Percentiles rank a stretch among this genome's conserved stretches.
These are phyloP conservation scores for Caloenas nicobarica DNA, from an alignment of 2,113 vertebrate species.

Conservation along the genomic window DNA sequence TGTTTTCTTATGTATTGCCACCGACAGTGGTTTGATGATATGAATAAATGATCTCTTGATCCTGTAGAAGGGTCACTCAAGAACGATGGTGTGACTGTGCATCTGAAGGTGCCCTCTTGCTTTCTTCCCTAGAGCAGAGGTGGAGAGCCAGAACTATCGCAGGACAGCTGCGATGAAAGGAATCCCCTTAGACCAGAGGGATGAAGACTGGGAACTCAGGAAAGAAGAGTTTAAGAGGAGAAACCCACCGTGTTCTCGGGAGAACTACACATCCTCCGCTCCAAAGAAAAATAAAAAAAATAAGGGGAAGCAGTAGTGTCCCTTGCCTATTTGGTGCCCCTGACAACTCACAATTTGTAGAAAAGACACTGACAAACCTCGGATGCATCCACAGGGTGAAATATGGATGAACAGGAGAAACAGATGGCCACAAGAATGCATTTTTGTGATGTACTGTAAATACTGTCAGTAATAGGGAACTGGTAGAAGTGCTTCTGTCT, in stretches of 20 bases:
- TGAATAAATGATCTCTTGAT: accelerated
- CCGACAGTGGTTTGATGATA: background rate
- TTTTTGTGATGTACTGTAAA: background rate
- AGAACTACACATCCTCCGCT: background rate
- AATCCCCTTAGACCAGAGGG: conserved; percentile 77
- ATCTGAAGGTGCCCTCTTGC: background rate
- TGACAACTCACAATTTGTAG: background rate
- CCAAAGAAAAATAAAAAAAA: background rate
- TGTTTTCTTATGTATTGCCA: background rate
- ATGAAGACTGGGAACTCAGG: conserved; percentile 84
- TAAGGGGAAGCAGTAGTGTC: background rate
- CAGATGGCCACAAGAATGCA: background rate
- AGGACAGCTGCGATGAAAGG: conserved; percentile 59
- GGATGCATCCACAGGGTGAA: background rate
- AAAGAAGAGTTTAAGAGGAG: conserved; percentile 65
- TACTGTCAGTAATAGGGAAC: background rate
- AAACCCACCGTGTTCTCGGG: background rate
- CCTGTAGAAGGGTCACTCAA: accelerated
- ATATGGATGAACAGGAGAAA: background rate
- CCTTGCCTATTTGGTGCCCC: background rate
- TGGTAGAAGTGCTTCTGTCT: background rate
- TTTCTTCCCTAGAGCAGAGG: conserved; percentile 81
- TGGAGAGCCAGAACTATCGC: conserved; percentile 73
- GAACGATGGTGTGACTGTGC: accelerated
- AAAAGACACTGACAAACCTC: background rate